Conservation (phyloP, 2,113 vertebrate genomes). For the Coptodon rendalli region DNA sequence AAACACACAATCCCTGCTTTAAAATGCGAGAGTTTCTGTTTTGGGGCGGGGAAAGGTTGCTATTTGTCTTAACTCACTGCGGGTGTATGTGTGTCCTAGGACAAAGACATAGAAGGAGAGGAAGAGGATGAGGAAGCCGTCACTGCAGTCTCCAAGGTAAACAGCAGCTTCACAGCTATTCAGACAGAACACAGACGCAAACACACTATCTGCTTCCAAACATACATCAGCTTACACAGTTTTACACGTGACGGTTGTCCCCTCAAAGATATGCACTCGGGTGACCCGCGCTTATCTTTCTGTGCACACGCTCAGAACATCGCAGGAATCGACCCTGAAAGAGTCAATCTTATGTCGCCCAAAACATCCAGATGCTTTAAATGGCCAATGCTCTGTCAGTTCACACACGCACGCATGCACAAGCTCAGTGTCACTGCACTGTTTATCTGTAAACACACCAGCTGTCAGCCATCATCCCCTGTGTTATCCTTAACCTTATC, state of each 20-base stretch:
- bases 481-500: slow-evolving; percentile 11
- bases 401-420: background rate
- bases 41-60: background rate
- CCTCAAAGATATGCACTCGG: background rate
- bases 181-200: slow-evolving; percentile 11
- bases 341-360: background rate
- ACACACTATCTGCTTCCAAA: background rate
- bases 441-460: slow-evolving; percentile 55
- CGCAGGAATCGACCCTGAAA: background rate
- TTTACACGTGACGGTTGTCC: background rate
- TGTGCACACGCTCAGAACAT: background rate
- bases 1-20: background rate
- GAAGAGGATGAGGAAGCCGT: slow-evolving; percentile 59
- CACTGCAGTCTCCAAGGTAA: slow-evolving; percentile 57
- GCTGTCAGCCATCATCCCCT: background rate
- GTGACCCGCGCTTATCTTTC: background rate
- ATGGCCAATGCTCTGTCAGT: background rate
- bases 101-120: slow-evolving; percentile 64
- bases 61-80: slow-evolving; percentile 29
- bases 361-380: background rate
- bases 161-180: slow-evolving; percentile 9
- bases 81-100: slow-evolving; percentile 42
- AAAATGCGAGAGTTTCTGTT: slow-evolving; percentile 6
- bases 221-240: background rate
- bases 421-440: background rate